These are phyloP conservation scores for Lasioglossum zephyrum DNA, from an alignment of 2,888 invertebrate genomes.

Conservation along the genomic window DNA sequence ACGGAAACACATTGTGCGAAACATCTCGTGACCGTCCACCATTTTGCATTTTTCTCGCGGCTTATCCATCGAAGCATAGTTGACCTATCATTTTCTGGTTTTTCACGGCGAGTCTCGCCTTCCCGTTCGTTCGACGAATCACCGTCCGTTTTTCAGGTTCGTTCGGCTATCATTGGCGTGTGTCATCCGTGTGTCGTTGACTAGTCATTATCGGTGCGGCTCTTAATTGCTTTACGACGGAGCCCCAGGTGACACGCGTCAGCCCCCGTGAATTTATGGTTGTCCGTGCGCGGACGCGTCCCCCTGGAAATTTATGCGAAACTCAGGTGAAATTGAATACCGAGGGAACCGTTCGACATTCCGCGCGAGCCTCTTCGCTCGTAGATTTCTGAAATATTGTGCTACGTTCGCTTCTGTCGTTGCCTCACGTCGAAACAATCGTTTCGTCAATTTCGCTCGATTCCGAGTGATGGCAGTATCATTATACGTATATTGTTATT, in stretches of 20 bases:
- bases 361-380: background rate
- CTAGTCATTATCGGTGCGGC: slow-evolving; percentile 27
- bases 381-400: slow-evolving; percentile 48
- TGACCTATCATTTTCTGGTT: background rate
- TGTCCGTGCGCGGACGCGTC: background rate
- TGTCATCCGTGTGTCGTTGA: background rate
- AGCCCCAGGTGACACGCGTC: slow-evolving; percentile 1
- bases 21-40: background rate
- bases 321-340: slow-evolving; percentile 47
- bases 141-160: slow-evolving; percentile 10
- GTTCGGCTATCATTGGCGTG: slow-evolving; percentile 4
- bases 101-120: background rate
- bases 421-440: background rate
- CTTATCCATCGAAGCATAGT: background rate
- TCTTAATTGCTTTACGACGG: slow-evolving; percentile 40
- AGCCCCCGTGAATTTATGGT: slow-evolving; percentile 23
- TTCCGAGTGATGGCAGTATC: background rate
- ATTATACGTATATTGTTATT: background rate
- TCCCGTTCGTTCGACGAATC: slow-evolving; percentile 2
- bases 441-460: no score
- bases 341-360: slow-evolving; percentile 30
- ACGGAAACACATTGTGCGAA: background rate
- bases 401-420: background rate
- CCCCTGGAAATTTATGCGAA: slow-evolving; percentile 40
- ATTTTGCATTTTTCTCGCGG: background rate